Conservation (phyloP, 2,888 invertebrate species). For the Trilocha varians region DNA sequence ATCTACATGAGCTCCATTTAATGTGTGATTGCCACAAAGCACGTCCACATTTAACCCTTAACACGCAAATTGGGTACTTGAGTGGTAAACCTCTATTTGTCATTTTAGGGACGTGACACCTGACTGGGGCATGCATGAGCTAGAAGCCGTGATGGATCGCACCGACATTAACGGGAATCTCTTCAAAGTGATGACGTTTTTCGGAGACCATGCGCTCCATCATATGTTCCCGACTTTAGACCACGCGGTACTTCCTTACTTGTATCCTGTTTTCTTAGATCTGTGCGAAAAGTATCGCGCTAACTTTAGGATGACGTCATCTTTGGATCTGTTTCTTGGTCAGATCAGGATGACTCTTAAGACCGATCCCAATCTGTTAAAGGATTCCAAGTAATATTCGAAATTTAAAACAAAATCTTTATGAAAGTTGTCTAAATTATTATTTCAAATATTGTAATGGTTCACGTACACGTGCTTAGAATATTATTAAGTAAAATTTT, state of each 20-base stretch:
- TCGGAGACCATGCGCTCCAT: conserved; percentile 85
- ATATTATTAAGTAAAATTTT: not conserved
- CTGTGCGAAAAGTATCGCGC: conserved; percentile 76
- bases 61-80: not conserved
- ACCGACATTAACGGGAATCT: conserved; percentile 76
- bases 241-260: conserved; percentile 77
- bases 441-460: too few relatives aligned
- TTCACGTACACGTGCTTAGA: too few relatives aligned
- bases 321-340: conserved; percentile 44
- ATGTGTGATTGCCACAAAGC: too few relatives aligned
- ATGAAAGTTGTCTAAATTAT: too few relatives aligned
- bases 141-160: conserved; percentile 84
- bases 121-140: conserved; percentile 85
- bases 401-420: too few relatives aligned
- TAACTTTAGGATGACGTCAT: conserved; percentile 49
- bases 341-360: conserved; percentile 44
- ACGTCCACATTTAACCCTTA: too few relatives aligned
- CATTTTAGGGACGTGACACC: conserved; percentile 43
- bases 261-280: conserved; percentile 76
- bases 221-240: conserved; percentile 87
- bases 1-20: too few relatives aligned
- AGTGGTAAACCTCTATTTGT: conserved; percentile 5
- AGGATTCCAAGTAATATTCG: conserved; percentile 6
- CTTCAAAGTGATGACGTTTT: conserved; percentile 79
- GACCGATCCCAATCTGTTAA: conserved; percentile 33